These are phyloP conservation scores for Eurytoma californica DNA, from an alignment of 2,888 invertebrate genomes.

Conservation along the genomic window DNA sequence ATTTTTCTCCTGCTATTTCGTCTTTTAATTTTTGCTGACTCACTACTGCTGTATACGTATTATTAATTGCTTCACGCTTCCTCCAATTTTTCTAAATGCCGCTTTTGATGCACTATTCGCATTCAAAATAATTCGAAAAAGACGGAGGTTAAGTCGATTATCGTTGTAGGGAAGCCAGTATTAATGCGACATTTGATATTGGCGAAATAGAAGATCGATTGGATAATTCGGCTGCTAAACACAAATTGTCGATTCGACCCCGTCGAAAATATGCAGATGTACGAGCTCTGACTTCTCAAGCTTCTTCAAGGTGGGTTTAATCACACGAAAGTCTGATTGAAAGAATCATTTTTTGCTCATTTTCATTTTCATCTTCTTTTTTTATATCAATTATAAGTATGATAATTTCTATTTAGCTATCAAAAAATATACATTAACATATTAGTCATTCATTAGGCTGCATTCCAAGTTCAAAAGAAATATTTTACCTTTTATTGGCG, in stretches of 20 bases:
- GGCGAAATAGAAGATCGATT: constrained; percentile 78
- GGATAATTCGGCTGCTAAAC: constrained; percentile 85
- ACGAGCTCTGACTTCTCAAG: constrained; percentile 66
- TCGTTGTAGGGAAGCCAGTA: constrained; percentile 66
- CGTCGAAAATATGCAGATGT: constrained; percentile 81
- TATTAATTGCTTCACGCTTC: too few relatives aligned
- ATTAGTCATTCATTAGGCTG: not conserved
- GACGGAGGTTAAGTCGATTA: too few relatives aligned
- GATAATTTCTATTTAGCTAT: not conserved
- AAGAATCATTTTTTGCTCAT: not conserved
- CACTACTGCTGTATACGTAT: too few relatives aligned
- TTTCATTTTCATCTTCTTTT: constrained; percentile 9
- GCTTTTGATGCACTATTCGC: too few relatives aligned
- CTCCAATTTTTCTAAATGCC: too few relatives aligned
- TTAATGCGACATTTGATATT: constrained; percentile 81
- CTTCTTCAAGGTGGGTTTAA: constrained; percentile 58
- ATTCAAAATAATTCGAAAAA: too few relatives aligned
- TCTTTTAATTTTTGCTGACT: too few relatives aligned
- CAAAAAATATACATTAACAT: not conserved
- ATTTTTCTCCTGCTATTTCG: too few relatives aligned
- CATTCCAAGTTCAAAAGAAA: constrained; percentile 8
- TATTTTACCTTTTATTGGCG: constrained; percentile 35
- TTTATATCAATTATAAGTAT: not conserved
- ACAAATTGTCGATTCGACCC: constrained; percentile 85
- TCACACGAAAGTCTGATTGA: not conserved